These are phyloP conservation scores for Acanthornis magna DNA, from an alignment of 2,797 vertebrate genomes.

Conservation along the genomic window DNA sequence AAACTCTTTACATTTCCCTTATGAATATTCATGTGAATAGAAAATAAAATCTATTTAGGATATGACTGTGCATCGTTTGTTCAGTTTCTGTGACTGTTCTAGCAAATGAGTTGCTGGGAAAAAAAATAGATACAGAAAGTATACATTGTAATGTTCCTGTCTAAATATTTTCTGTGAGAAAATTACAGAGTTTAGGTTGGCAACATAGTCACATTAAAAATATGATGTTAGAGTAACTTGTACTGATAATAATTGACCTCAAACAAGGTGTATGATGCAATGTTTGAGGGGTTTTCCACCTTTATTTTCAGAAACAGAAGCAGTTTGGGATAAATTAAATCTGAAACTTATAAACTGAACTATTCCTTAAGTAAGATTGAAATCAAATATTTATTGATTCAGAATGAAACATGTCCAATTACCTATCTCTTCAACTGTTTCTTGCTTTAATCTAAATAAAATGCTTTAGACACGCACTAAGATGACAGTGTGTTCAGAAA, in stretches of 20 bases:
- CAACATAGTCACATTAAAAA: neutral
- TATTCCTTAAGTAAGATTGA: neutral
- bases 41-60: neutral
- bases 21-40: neutral
- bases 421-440: neutral
- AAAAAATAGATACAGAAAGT: neutral
- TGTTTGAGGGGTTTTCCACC: neutral
- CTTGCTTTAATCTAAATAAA: neutral
- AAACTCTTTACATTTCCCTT: neutral
- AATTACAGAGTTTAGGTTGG: neutral
- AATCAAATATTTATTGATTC: neutral
- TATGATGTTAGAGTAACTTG: neutral
- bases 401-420: neutral
- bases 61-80: neutral
- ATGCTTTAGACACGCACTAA: neutral
- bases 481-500: neutral
- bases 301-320: neutral
- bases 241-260: fast-evolving
- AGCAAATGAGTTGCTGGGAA: neutral
- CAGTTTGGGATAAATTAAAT: neutral
- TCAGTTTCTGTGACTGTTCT: neutral
- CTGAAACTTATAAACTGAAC: neutral
- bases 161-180: neutral
- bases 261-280: neutral
- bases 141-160: neutral